phyloP scores from a whole-genome alignment of 2,113 vertebrate species.

The Oxyura jamaicensis region DNA sequence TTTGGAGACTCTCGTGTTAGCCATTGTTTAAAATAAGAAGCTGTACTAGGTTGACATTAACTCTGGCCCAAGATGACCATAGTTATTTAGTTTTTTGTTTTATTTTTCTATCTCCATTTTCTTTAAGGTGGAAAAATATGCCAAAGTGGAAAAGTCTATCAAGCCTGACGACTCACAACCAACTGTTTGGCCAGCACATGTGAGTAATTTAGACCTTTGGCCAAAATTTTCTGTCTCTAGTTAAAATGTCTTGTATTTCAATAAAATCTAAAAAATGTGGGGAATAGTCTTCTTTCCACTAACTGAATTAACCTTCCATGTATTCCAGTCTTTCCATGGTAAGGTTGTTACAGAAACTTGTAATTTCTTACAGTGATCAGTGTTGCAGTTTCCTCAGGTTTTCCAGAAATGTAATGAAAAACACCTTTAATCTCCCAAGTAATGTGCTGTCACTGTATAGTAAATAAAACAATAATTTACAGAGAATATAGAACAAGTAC shows the following conservation, averaged over 20 bases:
- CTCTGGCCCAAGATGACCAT: background rate
- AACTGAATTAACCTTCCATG: background rate
- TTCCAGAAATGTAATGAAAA: background rate
- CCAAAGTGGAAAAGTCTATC: conserved; percentile 93
- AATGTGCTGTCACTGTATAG: background rate
- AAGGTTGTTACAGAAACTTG: background rate
- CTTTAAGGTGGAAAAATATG: conserved; percentile 94
- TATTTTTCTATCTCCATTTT: conserved; percentile 9
- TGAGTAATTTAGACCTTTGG: conserved; percentile 70
- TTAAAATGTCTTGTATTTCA: background rate
- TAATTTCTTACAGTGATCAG: background rate
- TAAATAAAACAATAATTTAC: background rate
- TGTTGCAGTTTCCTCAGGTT: background rate
- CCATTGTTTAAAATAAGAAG: background rate
- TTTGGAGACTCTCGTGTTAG: background rate
- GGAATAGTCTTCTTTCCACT: background rate
- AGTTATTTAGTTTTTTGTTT: background rate
- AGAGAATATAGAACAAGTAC: background rate
- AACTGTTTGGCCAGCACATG: conserved; percentile 94
- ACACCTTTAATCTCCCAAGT: background rate
- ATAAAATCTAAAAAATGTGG: background rate
- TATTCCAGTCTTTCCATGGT: background rate
- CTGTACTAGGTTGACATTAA: background rate
- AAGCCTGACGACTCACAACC: conserved; percentile 91
- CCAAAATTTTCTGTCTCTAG: conserved; percentile 15